Conservation (phyloP, 2,888 invertebrate genomes). For the Ophion costatus region DNA sequence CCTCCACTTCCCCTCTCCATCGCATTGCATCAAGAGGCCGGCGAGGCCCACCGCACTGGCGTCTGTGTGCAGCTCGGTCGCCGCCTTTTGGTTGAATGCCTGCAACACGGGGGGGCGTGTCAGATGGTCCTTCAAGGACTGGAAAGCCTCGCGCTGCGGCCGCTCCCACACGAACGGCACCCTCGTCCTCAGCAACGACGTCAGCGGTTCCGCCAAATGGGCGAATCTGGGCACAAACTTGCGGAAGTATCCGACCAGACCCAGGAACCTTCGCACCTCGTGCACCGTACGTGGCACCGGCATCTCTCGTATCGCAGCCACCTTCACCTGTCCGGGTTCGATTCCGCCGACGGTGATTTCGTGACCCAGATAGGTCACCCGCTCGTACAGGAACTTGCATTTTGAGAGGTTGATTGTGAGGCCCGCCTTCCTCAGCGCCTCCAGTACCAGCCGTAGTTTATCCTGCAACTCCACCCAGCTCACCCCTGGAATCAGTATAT, state of each 20-base stretch:
- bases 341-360: neutral
- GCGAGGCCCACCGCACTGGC: conserved; percentile 11
- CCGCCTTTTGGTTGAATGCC: conserved; percentile 35
- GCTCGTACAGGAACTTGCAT: neutral
- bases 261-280: neutral
- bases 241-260: neutral
- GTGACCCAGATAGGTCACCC: too few species aligned
- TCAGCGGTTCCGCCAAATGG: neutral
- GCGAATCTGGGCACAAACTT: conserved; percentile 1
- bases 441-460: neutral
- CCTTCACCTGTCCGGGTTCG: neutral
- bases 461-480: too few species aligned
- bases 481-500: too few species aligned
- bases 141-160: conserved; percentile 26
- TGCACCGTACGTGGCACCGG: neutral
- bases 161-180: conserved; percentile 32
- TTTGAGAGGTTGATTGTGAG: neutral
- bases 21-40: conserved; percentile 62
- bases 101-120: conserved; percentile 28
- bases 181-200: neutral
- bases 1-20: conserved; percentile 42
- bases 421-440: neutral
- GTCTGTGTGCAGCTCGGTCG: conserved; percentile 49
- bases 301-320: neutral
- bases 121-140: conserved; percentile 21